Evolutionary conservation across 2,888 invertebrate genomes (phyloP).

Genomic region (Axea sp.): DNA sequence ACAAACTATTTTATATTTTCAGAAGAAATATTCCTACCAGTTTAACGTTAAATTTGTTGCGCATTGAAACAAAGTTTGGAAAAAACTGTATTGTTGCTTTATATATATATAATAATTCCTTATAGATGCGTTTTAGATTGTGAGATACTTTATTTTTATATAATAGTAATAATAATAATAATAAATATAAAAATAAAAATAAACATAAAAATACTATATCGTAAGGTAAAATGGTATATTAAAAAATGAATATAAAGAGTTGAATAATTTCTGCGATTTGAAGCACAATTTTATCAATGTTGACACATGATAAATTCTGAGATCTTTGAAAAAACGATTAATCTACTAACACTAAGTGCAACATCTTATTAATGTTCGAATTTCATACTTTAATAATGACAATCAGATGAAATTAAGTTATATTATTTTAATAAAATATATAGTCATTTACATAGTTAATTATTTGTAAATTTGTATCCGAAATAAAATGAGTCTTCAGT

Average conservation of each 20-base stretch:
- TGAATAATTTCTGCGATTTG: constrained; percentile 7
- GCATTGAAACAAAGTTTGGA: constrained; percentile 4
- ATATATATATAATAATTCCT: constrained; percentile 9
- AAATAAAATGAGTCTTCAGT: not conserved
- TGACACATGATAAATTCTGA: constrained; percentile 17
- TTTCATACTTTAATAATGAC: constrained; percentile 40
- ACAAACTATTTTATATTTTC: no score
- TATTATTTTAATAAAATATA: constrained; percentile 36
- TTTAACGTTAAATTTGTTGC: constrained; percentile 11
- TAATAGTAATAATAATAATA: constrained; percentile 5
- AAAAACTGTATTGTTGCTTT: constrained; percentile 30
- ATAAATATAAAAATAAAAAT: no score
- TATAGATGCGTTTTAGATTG: constrained; percentile 14
- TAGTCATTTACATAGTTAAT: not conserved
- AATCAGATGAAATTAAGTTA: not conserved
- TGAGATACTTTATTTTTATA: constrained; percentile 41
- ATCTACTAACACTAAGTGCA: not conserved
- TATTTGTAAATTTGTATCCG: constrained; percentile 1
- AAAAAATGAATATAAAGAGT: constrained; percentile 1
- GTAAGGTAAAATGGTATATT: no score
- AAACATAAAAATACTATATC: no score
- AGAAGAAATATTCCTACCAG: constrained; percentile 8
- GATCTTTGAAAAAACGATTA: not conserved
- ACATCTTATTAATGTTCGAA: not conserved
- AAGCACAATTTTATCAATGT: constrained; percentile 20